Conservation (phyloP, 2,888 invertebrate genomes). For the Archips xylosteana region DNA sequence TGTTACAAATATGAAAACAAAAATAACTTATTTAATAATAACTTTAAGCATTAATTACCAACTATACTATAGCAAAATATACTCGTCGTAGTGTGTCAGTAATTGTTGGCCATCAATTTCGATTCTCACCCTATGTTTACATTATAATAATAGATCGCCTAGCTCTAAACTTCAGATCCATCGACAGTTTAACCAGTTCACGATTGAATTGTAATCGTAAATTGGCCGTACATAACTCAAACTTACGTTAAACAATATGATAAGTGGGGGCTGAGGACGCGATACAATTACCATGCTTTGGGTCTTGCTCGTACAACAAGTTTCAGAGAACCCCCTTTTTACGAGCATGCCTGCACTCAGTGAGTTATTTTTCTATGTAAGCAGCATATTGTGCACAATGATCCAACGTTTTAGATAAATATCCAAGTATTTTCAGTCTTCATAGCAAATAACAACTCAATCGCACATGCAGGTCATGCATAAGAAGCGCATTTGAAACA, state of each 20-base stretch:
- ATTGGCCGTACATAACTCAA: conserved; percentile 27
- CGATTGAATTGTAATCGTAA: conserved; percentile 30
- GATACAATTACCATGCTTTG: not conserved
- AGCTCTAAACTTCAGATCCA: conserved; percentile 16
- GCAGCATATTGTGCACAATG: not conserved
- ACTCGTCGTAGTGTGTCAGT: not conserved
- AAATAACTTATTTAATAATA: too few relatives aligned
- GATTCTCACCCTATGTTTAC: conserved; percentile 15
- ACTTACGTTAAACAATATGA: conserved; percentile 21
- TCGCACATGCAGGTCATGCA: not conserved
- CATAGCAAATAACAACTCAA: not conserved
- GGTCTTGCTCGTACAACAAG: too few relatives aligned
- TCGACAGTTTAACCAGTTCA: conserved; percentile 29
- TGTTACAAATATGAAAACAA: too few relatives aligned
- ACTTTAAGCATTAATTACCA: too few relatives aligned
- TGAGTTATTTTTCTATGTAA: too few relatives aligned
- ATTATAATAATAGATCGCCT: conserved; percentile 23
- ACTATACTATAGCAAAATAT: not conserved
- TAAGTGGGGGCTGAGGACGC: conserved; percentile 9
- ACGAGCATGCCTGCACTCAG: too few relatives aligned
- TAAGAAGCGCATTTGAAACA: not conserved
- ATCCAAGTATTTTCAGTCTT: not conserved
- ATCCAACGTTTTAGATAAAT: not conserved
- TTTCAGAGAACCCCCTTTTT: too few relatives aligned
- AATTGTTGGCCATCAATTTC: conserved; percentile 15